A percentile compares a stretch with the other conserved stretches of the same genome.
phyloP scores from a whole-genome alignment of 1,140 invertebrate genomes.

The Fopius arisanus region DNA sequence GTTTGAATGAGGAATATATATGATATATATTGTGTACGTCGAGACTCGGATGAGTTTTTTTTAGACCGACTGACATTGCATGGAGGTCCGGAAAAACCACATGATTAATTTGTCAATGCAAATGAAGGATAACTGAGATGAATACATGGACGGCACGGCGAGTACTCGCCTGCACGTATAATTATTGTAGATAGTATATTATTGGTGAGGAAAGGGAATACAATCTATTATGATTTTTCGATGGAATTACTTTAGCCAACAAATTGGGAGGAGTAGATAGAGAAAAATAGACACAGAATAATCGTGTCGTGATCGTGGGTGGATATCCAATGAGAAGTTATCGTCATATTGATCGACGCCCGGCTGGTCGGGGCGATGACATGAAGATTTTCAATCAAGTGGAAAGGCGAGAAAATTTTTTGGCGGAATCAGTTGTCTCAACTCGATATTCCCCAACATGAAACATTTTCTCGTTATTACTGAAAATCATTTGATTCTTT shows the following conservation, averaged over 20 bases:
- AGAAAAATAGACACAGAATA: background rate
- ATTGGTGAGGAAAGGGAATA: background rate
- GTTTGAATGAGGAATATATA: conserved; percentile 2
- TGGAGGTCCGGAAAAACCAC: background rate
- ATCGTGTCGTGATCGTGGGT: background rate
- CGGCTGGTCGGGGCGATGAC: conserved; percentile 18
- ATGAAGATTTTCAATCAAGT: background rate
- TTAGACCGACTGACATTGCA: conserved; percentile 10
- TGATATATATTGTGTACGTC: conserved; percentile 15
- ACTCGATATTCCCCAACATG: background rate
- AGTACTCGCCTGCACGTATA: conserved; percentile 13
- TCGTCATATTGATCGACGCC: background rate
- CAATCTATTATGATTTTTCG: background rate
- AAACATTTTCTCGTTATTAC: background rate
- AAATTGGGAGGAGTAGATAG: background rate
- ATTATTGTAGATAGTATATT: conserved; percentile 21
- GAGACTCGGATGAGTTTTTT: conserved; percentile 22
- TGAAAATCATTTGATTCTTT: background rate
- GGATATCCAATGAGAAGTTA: background rate
- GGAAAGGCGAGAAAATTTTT: background rate
- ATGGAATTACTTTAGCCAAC: background rate
- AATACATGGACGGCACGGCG: background rate
- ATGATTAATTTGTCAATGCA: background rate
- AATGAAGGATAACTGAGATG: background rate
- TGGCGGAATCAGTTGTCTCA: background rate